Percentiles rank a stretch among this genome's conserved stretches.
phyloP scores from a whole-genome alignment of 2,888 invertebrate genomes.

The Agrotis clavis region DNA sequence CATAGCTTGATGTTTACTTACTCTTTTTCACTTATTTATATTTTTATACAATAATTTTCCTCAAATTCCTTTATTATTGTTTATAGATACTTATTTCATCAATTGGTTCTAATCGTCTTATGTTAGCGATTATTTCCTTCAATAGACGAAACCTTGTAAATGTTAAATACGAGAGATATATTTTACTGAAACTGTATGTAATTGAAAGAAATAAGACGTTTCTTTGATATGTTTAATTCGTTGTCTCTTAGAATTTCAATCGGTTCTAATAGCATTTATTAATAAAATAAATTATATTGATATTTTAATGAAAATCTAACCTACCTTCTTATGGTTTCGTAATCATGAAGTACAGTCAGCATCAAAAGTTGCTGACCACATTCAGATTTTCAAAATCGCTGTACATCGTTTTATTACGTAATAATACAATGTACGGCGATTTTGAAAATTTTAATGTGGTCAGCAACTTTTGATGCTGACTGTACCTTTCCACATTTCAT shows the following conservation, averaged over 20 bases:
- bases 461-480: no score
- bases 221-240: not conserved
- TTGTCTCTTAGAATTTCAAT: not conserved
- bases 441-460: no score
- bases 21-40: not conserved
- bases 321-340: not conserved
- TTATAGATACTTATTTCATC: not conserved
- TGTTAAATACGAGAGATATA: not conserved
- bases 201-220: conserved; percentile 2
- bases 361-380: no score
- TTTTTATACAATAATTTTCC: not conserved
- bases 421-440: no score
- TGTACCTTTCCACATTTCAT: no score
- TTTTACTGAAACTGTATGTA: not conserved
- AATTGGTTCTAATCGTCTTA: not conserved
- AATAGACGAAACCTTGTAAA: not conserved
- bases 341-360: not conserved
- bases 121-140: not conserved
- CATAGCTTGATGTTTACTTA: no score
- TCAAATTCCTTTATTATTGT: no score
- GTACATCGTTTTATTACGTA: no score
- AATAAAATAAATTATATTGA: not conserved
- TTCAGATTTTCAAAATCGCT: no score
- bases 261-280: not conserved
- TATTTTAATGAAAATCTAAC: not conserved